These are phyloP conservation scores for Danionella dracula DNA, from an alignment of 2,797 vertebrate genomes.

Conservation along the genomic window DNA sequence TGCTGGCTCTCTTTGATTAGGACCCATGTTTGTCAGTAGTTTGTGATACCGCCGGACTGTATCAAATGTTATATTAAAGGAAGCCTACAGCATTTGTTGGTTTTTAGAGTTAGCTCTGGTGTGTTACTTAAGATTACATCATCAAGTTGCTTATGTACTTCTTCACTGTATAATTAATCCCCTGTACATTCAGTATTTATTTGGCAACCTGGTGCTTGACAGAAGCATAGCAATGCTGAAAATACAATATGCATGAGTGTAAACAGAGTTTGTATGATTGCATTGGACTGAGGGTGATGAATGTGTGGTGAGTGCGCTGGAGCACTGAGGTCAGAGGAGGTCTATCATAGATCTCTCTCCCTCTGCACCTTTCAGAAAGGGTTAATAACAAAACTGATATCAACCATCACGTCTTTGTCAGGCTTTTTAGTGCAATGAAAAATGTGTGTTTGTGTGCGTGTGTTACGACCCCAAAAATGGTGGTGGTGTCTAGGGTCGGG, in stretches of 20 bases:
- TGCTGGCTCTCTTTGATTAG: too few species aligned
- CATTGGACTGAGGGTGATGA: neutral
- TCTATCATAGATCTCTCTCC: constrained; percentile 13
- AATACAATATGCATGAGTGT: constrained; percentile 39
- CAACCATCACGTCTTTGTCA: constrained; percentile 26
- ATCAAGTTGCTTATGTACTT: constrained; percentile 39
- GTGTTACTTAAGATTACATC: constrained; percentile 39
- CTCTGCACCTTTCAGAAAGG: neutral
- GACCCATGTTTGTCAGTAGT: too few species aligned
- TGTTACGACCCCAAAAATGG: too few species aligned
- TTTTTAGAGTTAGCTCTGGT: constrained; percentile 30
- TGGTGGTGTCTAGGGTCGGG: too few species aligned
- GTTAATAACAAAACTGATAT: constrained; percentile 25
- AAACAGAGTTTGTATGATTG: constrained; percentile 10
- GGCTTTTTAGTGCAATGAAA: neutral
- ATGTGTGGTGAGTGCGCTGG: constrained; percentile 9
- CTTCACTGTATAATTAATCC: constrained; percentile 45
- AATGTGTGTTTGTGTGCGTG: neutral
- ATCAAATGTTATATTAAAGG: constrained; percentile 22
- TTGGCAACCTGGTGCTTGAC: constrained; percentile 34
- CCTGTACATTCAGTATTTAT: constrained; percentile 35
- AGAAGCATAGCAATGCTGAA: constrained; percentile 18
- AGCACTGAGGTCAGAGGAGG: constrained; percentile 32
- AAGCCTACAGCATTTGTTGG: constrained; percentile 22
- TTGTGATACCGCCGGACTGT: neutral